These are phyloP conservation scores for Cichlasoma orientale DNA, from an alignment of 2,797 vertebrate genomes.

Conservation along the genomic window DNA sequence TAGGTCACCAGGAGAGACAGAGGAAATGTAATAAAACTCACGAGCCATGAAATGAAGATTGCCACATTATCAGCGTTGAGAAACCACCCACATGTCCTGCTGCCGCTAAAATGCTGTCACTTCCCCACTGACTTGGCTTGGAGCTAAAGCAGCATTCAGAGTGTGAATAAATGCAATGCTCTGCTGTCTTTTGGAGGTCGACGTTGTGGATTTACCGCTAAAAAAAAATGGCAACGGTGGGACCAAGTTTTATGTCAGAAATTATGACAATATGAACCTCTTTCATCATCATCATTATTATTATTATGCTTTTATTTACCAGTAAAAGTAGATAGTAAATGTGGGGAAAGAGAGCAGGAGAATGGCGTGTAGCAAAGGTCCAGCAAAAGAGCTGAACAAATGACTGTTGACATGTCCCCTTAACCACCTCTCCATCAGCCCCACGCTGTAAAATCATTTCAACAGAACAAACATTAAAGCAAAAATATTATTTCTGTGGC, in stretches of 20 bases:
- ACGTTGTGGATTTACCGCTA: not conserved
- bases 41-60: slow-evolving; percentile 67
- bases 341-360: too few relatives aligned
- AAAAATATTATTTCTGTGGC: too few relatives aligned
- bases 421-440: too few relatives aligned
- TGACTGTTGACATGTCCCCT: too few relatives aligned
- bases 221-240: not conserved
- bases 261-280: too few relatives aligned
- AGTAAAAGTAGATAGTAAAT: too few relatives aligned
- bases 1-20: slow-evolving; percentile 40
- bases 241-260: not conserved
- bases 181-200: not conserved
- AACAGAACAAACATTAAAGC: too few relatives aligned
- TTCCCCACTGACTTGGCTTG: slow-evolving; percentile 29
- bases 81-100: slow-evolving; percentile 46
- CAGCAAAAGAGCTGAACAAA: too few relatives aligned
- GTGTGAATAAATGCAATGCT: slow-evolving; percentile 12
- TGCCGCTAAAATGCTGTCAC: slow-evolving; percentile 36
- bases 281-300: too few relatives aligned
- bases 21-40: slow-evolving; percentile 69
- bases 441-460: too few relatives aligned
- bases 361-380: too few relatives aligned
- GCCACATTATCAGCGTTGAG: slow-evolving; percentile 59
- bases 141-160: slow-evolving; percentile 25
- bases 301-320: too few relatives aligned